phyloP scores from a whole-genome alignment of 2,888 invertebrate genomes.

The Notodromas monacha region DNA sequence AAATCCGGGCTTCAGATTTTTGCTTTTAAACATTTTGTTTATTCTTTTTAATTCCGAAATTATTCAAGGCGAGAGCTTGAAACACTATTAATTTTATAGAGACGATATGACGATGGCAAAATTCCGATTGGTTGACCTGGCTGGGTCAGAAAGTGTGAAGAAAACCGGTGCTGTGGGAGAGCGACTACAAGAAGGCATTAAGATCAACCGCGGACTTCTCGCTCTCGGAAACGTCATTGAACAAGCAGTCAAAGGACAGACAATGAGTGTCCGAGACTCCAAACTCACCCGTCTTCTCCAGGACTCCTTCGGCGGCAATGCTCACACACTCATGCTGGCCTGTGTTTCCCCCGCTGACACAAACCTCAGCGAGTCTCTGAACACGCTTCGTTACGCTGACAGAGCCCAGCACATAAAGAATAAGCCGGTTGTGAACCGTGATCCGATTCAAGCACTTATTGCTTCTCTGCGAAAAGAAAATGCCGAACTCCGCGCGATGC shows the following conservation, averaged over 20 bases:
- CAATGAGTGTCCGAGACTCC: conserved; percentile 49
- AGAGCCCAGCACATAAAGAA: conserved; percentile 58
- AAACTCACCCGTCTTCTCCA: conserved; percentile 44
- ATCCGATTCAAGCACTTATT: conserved; percentile 24
- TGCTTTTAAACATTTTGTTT: too few species aligned
- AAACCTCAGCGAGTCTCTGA: conserved; percentile 50
- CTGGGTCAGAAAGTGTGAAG: conserved; percentile 4
- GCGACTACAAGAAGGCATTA: conserved; percentile 51
- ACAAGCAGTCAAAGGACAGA: conserved; percentile 43
- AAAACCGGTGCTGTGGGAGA: conserved; percentile 27
- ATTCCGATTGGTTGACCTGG: conserved; percentile 1
- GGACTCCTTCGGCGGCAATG: conserved; percentile 52
- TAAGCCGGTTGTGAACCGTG: conserved; percentile 50
- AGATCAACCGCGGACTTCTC: conserved; percentile 54
- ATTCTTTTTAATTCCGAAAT: too few species aligned
- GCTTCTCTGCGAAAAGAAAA: background rate
- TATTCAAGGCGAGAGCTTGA: too few species aligned
- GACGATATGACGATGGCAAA: background rate
- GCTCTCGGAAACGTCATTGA: conserved; percentile 67
- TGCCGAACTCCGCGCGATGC: too few species aligned
- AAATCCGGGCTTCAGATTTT: too few species aligned
- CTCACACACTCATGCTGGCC: conserved; percentile 57
- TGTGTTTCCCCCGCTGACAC: conserved; percentile 47
- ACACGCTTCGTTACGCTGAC: conserved; percentile 47
- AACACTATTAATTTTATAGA: too few species aligned